phyloP scores from a whole-genome alignment of 2,113 vertebrate species.

The Fulmarus glacialis region DNA sequence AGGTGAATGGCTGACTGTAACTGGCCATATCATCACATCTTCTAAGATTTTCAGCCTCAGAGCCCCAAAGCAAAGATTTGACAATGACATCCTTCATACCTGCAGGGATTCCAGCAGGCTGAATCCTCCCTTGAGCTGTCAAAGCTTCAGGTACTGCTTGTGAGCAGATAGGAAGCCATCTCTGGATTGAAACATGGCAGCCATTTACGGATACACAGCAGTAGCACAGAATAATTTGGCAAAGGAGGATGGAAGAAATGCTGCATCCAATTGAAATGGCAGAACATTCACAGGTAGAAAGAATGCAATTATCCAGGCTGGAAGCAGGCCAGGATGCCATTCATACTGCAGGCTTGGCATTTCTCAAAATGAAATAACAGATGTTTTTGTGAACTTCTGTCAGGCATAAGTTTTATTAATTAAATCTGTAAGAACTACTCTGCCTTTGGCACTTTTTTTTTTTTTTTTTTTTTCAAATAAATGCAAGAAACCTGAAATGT shows the following conservation, averaged over 20 bases:
- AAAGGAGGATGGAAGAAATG: background rate
- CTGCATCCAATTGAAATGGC: background rate
- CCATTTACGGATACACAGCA: background rate
- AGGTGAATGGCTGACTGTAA: background rate
- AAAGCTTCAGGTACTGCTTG: background rate
- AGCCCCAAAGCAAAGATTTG: background rate
- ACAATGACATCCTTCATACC: background rate
- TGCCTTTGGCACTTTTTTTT: background rate
- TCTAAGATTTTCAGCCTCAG: background rate
- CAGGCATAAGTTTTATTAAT: background rate
- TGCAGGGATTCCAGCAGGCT: background rate
- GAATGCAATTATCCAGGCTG: conserved; percentile 20
- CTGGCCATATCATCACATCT: fast-evolving
- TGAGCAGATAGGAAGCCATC: background rate
- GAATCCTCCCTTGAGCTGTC: background rate
- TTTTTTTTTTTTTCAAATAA: background rate
- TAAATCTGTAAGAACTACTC: background rate
- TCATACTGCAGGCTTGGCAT: background rate
- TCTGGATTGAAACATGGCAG: background rate
- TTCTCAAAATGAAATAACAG: conserved; percentile 43
- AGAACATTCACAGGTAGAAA: conserved; percentile 38
- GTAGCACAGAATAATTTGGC: background rate
- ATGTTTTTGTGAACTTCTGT: conserved; percentile 26
- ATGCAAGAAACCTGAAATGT: background rate
- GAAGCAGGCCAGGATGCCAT: background rate